Evolutionary conservation across 2,888 invertebrate genomes (phyloP).

Genomic region (Chymomyza fuscimana): DNA sequence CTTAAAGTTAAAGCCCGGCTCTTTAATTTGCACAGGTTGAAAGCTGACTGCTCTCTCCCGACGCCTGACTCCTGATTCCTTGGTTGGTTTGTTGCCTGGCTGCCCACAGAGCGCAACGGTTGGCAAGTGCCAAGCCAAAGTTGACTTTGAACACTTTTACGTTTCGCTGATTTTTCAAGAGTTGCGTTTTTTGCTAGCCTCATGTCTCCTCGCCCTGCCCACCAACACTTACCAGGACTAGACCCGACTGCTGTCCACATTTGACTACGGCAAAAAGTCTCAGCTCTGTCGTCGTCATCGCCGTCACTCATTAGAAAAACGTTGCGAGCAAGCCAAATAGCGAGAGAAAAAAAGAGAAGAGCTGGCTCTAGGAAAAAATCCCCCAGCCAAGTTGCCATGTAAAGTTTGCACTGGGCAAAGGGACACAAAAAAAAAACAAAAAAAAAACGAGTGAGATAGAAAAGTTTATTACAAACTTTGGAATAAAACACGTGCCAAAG

Average conservation of each 20-base stretch:
- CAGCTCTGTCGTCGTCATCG: constrained; percentile 27
- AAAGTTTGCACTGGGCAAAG: constrained; percentile 54
- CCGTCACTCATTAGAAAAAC: constrained; percentile 72
- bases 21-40: neutral
- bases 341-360: constrained; percentile 41
- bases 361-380: constrained; percentile 26
- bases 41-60: neutral
- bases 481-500: constrained; percentile 51
- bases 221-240: neutral
- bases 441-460: constrained; percentile 32
- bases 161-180: constrained; percentile 76
- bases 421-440: constrained; percentile 32
- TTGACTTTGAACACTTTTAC: constrained; percentile 78
- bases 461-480: constrained; percentile 71
- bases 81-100: constrained; percentile 4
- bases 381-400: constrained; percentile 42
- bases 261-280: constrained; percentile 44
- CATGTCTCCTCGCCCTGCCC: neutral
- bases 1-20: constrained; percentile 9
- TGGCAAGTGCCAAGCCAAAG: constrained; percentile 57
- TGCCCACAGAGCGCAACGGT: neutral
- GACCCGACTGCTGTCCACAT: constrained; percentile 50
- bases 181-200: constrained; percentile 39
- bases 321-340: constrained; percentile 55
- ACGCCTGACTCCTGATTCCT: neutral